Evolutionary conservation across 2,113 vertebrate species (phyloP).

Genomic region (Marcusenius ussheri): DNA sequence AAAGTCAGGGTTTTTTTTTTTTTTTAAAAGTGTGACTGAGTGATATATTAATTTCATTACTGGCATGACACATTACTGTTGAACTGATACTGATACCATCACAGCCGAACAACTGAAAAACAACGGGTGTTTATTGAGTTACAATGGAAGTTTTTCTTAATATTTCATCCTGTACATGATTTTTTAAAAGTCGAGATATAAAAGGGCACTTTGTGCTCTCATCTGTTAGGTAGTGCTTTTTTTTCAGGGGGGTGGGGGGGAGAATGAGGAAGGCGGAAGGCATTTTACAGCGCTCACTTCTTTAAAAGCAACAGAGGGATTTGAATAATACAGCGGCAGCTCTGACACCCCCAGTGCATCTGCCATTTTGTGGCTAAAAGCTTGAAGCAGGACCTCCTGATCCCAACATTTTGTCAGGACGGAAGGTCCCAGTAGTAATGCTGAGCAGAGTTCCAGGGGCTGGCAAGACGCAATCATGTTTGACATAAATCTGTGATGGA

Average conservation of each 20-base stretch:
- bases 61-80: background rate
- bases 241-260: background rate
- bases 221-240: background rate
- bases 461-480: background rate
- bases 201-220: background rate
- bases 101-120: background rate
- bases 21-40: background rate
- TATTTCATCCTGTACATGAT: background rate
- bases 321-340: background rate
- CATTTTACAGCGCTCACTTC: background rate
- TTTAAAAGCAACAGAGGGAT: background rate
- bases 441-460: background rate
- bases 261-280: background rate
- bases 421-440: background rate
- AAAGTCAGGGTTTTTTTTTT: background rate
- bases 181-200: background rate
- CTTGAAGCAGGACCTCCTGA: background rate
- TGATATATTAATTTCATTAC: background rate
- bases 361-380: background rate
- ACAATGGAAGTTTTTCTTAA: background rate
- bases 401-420: background rate
- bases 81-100: background rate
- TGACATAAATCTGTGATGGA: constrained; percentile 8
- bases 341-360: background rate
- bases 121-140: background rate